Evolutionary conservation across 2,113 vertebrate species (phyloP), one percentile per base, ranked within the genome.

Genomic region (Burhinus oedicnemus): DNA sequence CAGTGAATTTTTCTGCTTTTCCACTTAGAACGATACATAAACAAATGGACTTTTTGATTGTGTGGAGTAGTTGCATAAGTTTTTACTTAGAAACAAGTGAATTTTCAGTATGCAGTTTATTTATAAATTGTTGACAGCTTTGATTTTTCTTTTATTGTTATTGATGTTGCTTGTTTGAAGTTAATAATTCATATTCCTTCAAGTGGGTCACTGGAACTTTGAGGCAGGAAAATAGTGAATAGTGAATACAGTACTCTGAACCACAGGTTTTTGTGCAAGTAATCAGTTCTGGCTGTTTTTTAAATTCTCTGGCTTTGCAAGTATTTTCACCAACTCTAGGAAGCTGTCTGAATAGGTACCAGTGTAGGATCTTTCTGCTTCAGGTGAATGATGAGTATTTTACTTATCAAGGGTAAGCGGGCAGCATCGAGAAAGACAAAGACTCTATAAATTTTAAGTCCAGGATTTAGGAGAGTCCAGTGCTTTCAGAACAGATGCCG

Each of bases 61-160:
- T 4, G 34, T 10, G 44, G 44, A 17, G 54, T 3, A 25, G 52
- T 11, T 57, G 38, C 2, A 0, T 26, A 27, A 27, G 12, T 29
- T 72, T 45, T 66, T 44, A 14, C 27, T 26, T 60, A 6, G 38
- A n/a, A 58, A 61, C 15, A 34, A 79, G 22, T 9, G 45, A 10
- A 30, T 68, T 45, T 58, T 40, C 55, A 55, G n/a, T 29, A 5
- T 42, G 25, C 6, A 3, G 16, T 26, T 72, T 34, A 6, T 29
- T 66, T 60, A 27, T 57, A 17, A 29, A 45, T 9, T 25, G 25
- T 40, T 19, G 38, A 11, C 8, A 11, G 38, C 40, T 68, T 68
- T 44, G 45, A 32, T 36, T 75, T 52, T 66, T 45, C 4, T 0
- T 65, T 44, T 22, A 17, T 52, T 40, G 16, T n/a, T 60, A 23